A percentile compares a stretch with the other conserved stretches of the same genome.
phyloP scores from a whole-genome alignment of 2,888 invertebrate species.

The Asteroscopus sphinx region DNA sequence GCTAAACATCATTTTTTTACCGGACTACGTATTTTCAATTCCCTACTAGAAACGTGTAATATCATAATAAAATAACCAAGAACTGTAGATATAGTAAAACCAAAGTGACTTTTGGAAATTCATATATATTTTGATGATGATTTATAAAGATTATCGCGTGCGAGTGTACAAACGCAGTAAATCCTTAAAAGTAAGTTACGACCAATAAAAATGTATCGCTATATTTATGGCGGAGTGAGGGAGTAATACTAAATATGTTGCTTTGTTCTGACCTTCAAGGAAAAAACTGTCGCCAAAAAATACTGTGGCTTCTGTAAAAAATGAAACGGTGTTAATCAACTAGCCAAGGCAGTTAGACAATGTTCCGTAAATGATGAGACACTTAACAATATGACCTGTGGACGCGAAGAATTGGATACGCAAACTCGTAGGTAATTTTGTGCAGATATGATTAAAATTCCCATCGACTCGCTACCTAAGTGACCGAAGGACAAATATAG shows the following conservation, averaged over 20 bases:
- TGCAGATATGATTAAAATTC: too few relatives aligned
- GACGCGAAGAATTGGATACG: too few relatives aligned
- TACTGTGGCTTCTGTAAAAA: not conserved
- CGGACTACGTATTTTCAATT: not conserved
- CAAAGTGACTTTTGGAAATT: conserved; percentile 20
- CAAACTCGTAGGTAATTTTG: too few relatives aligned
- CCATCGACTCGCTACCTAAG: too few relatives aligned
- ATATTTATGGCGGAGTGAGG: conserved; percentile 42
- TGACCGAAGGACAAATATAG: too few relatives aligned
- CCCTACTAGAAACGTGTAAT: conserved; percentile 1
- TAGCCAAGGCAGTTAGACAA: too few relatives aligned
- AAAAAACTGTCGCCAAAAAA: conserved; percentile 22
- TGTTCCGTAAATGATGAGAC: too few relatives aligned
- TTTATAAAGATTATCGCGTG: conserved; percentile 50
- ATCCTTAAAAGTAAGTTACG: conserved; percentile 53
- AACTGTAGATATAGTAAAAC: conserved; percentile 7
- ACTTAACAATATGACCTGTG: too few relatives aligned
- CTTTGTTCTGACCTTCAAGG: conserved; percentile 6
- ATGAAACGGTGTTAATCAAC: not conserved
- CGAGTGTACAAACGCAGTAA: conserved; percentile 39
- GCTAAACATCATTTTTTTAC: not conserved
- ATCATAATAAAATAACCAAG: not conserved
- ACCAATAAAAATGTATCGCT: conserved; percentile 51
- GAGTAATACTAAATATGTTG: conserved; percentile 37
- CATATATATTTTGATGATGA: conserved; percentile 37